These are phyloP conservation scores for Albula glossodonta DNA, from an alignment of 2,113 vertebrate genomes.

Conservation along the genomic window DNA sequence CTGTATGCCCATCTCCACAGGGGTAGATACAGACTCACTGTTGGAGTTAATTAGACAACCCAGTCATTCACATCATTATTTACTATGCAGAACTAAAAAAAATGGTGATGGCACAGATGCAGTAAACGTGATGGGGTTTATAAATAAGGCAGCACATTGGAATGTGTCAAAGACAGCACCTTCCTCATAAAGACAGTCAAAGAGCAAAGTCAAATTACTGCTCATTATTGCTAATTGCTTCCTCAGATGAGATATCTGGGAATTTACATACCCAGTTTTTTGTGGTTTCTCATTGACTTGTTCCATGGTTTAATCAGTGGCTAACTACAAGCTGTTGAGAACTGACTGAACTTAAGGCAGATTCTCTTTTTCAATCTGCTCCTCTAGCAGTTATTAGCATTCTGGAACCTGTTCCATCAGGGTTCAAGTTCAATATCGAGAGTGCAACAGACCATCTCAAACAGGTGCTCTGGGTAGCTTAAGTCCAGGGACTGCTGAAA, in stretches of 20 bases:
- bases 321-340: background rate
- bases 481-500: background rate
- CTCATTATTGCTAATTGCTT: conserved; percentile 1
- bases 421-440: background rate
- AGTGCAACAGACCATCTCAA: background rate
- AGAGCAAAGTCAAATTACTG: background rate
- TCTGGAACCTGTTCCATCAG: background rate
- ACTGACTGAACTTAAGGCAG: background rate
- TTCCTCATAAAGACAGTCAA: background rate
- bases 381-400: background rate
- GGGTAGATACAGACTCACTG: background rate
- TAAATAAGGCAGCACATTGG: background rate
- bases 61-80: background rate
- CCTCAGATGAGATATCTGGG: background rate
- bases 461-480: background rate
- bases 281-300: background rate
- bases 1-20: background rate
- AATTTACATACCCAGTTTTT: background rate
- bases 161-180: background rate
- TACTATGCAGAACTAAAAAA: background rate
- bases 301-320: background rate
- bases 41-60: conserved; percentile 5
- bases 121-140: background rate
- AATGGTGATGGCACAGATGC: background rate
- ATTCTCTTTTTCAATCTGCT: background rate